These are phyloP conservation scores for Asbolus verrucosus DNA, from an alignment of 1,140 invertebrate genomes.

Conservation along the genomic window DNA sequence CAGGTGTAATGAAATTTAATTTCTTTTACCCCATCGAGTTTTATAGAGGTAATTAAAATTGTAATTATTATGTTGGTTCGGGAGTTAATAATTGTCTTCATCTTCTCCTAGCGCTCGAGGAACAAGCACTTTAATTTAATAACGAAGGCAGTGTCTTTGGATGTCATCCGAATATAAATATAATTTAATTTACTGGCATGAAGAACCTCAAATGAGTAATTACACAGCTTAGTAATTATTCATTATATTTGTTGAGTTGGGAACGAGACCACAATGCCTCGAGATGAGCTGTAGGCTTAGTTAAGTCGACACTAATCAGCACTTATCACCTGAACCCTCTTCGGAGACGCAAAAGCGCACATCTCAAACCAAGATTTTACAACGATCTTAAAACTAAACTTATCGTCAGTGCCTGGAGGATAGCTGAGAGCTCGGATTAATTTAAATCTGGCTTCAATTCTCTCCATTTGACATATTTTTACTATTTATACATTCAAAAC, in stretches of 20 bases:
- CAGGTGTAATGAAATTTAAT: background rate
- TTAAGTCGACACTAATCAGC: constrained; percentile 57
- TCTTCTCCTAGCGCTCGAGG: background rate
- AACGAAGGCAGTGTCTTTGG: background rate
- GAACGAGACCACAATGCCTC: constrained; percentile 28
- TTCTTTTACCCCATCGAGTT: background rate
- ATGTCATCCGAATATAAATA: constrained; percentile 11
- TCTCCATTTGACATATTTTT: background rate
- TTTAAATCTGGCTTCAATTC: background rate
- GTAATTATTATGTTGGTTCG: constrained; percentile 2
- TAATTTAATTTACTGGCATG: background rate
- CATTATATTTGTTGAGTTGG: constrained; percentile 41
- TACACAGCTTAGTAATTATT: constrained; percentile 36
- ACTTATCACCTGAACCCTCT: constrained; percentile 56
- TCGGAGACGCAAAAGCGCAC: constrained; percentile 33
- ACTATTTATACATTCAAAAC: background rate
- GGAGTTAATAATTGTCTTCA: background rate
- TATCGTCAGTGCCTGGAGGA: background rate
- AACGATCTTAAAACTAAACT: background rate
- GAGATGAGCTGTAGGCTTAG: constrained; percentile 48
- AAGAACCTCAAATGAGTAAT: constrained; percentile 21
- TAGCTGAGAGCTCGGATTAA: background rate
- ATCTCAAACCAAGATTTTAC: background rate
- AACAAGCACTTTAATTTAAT: background rate
- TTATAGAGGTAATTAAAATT: background rate